A percentile compares a stretch with the other conserved stretches of the same genome.
phyloP scores from a whole-genome alignment of 1,140 invertebrate species.

The Anastrepha obliqua region DNA sequence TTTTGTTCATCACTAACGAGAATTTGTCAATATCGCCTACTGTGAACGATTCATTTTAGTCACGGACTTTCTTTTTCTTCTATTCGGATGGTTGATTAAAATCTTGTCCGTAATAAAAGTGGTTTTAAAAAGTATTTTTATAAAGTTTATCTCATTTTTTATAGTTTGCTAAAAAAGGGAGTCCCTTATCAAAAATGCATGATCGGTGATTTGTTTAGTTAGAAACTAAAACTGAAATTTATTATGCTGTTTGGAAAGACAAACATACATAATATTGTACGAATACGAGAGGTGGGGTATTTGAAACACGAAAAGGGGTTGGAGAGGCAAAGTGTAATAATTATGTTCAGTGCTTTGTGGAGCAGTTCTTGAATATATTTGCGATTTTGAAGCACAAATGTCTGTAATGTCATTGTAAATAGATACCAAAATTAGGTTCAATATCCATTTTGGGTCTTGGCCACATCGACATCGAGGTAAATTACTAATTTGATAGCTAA shows the following conservation, averaged over 20 bases:
- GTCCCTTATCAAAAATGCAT: background rate
- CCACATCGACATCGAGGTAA: background rate
- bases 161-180: too few relatives aligned
- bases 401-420: conserved; percentile 9
- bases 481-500: background rate
- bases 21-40: background rate
- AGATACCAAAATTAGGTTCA: conserved; percentile 11
- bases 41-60: conserved; percentile 16
- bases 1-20: background rate
- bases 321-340: background rate
- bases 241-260: background rate
- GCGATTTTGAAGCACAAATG: conserved; percentile 1
- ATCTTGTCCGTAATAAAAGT: conserved; percentile 8
- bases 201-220: background rate
- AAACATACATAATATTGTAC: background rate
- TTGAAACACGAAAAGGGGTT: background rate
- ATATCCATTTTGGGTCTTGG: background rate
- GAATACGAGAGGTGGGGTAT: conserved; percentile 28
- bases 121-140: background rate
- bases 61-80: conserved; percentile 48
- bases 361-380: background rate
- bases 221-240: background rate
- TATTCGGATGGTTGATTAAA: conserved; percentile 48
- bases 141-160: background rate
- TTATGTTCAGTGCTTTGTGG: conserved; percentile 1